Evolutionary conservation across 2,113 vertebrate genomes (phyloP), one percentile per base, ranked within the genome.

Genomic region (Hydropotes inermis): DNA sequence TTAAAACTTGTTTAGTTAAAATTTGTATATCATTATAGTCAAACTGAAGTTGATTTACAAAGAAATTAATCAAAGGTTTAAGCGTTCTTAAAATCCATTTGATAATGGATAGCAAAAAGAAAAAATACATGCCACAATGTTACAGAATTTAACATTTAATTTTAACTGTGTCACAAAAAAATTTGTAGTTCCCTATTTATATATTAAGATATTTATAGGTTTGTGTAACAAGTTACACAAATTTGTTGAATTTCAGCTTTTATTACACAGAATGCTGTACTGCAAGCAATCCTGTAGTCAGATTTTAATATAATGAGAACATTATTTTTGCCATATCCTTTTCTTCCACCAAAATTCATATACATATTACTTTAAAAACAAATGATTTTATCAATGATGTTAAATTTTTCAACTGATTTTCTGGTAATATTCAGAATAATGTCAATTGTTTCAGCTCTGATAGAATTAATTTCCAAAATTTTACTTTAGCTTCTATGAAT

Each of bases 111-210:
- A 95, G 10, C 28, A 74, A 70, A 52, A 95, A 91, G 36, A 43
- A 43, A 92, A 88, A 43, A 33, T 43, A 50, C 1, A n/a, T 25
- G 10, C 36, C 43, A 81, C 15, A 10, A 36, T 12, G 13, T 79
- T 89, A 64, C 5, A 60, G 28, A 54, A 61, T 16, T 54, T 58
- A 47, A 79, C 60, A 36, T 52, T 94, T 17, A 87, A 76, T 74
- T 94, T 91, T 86, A 86, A 4, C n/a, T 81, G 50, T 16, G 33
- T 83, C 54, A 94, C 58, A 83, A 94, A 92, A 95, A 91, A 28
- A 47, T 17, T n/a, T 95, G 3, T 50, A 78, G 27, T 76, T 85
- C 11, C 25, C 8, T 87, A 6, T 60, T 55, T 85, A 36, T 36
- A 14, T 74, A 43, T 74, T 67, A 91, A 96, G 78, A 67, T 79